Conservation (phyloP, 2,797 vertebrate genomes). For the Psittacula derbiana region DNA sequence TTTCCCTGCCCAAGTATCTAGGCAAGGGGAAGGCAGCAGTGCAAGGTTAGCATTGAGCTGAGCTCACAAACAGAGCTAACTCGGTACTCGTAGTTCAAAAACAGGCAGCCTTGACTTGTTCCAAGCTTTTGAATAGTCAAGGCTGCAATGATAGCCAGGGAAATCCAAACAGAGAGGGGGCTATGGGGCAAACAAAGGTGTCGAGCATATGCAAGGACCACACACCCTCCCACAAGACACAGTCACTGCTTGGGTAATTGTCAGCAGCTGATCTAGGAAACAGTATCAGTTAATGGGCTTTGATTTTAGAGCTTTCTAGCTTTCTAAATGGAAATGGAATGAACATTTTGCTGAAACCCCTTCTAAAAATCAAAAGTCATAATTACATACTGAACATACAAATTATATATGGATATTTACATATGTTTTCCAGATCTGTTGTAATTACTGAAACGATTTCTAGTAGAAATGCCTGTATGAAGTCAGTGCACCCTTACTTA, state of each 20-base stretch:
- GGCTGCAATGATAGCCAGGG: not conserved
- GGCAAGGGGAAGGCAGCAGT: not conserved
- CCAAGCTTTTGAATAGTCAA: not conserved
- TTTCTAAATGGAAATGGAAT: not conserved
- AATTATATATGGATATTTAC: not conserved
- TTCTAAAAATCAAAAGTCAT: not conserved
- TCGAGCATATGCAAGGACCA: not conserved
- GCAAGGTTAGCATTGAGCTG: not conserved
- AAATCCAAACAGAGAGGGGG: not conserved
- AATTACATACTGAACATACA: not conserved
- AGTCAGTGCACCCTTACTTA: not conserved
- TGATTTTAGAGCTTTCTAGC: not conserved
- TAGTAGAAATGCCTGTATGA: not conserved
- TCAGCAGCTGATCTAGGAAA: not conserved
- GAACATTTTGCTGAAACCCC: not conserved
- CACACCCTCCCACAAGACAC: not conserved
- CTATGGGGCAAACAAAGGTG: not conserved
- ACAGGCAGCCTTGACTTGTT: not conserved
- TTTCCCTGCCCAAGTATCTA: not conserved
- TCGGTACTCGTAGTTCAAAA: not conserved
- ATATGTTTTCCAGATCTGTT: not conserved
- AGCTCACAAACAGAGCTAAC: not conserved
- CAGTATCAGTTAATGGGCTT: not conserved
- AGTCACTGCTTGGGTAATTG: not conserved
- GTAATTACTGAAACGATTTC: not conserved